Evolutionary conservation across 2,113 vertebrate species (phyloP), one percentile per base, ranked within the genome.

Genomic region (Marcusenius ussheri): DNA sequence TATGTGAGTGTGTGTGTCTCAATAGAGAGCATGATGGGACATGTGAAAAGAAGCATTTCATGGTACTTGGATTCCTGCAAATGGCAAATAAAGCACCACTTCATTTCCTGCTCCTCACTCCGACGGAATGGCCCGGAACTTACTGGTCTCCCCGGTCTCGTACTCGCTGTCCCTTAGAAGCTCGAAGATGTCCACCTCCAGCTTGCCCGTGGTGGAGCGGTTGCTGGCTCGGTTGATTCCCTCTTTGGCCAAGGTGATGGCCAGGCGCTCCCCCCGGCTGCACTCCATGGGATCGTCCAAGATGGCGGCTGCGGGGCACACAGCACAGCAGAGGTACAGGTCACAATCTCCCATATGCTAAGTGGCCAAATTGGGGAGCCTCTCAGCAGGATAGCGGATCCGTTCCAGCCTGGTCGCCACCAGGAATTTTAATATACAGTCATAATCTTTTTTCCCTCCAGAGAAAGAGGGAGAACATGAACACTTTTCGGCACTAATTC

Each of bases 251-350:
- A 97, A 92, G 7, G 96, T 97, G 94, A 97, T 97, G 93, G 97
- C 97, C 84, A 97, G 96, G 53, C 97, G 93, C 92, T 97, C 97
- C 45, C 97, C 97, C 94, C 97, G 95, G 93, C 96, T 97, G 94
- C 97, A 97, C 93, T 97, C 97, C 97, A 97, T 97, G 88, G 96
- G 97, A 92, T 97, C 97, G 74, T 97, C 97, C 94, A 97, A 93
- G 92, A 97, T 96, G 91, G 97, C 97, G 77, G 97, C 97, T 97
- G 83, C 91, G 1, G 1, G 91, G 27, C 83, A 90, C 89, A 87
- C n/a, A 0, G 0, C 89, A 39, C 3, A 58, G 83, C 21, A 39
- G 35, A 42, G 70, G 49, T 62, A 15, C 5, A 56, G n/a, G 24
- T 27, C n/a, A 50, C 46, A 7, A 11, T 17, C 42, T 88, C 10